These are phyloP conservation scores for Uropetala carovei DNA, from an alignment of 2,888 invertebrate genomes.

Conservation along the genomic window DNA sequence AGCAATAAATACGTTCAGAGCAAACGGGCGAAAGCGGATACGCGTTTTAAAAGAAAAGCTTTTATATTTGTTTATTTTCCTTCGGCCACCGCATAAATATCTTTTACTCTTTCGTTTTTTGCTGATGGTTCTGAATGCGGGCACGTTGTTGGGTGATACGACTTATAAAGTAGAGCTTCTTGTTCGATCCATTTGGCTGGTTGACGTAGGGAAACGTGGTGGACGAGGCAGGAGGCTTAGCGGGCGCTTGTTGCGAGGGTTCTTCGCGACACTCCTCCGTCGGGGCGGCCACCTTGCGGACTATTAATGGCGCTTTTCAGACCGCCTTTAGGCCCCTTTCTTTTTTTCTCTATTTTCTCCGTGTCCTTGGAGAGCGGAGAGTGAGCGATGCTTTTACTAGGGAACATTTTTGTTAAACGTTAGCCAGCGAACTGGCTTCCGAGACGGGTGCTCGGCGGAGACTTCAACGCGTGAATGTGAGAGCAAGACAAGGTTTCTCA, in stretches of 20 bases:
- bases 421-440: not conserved
- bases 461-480: not conserved
- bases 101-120: not conserved
- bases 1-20: not conserved
- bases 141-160: not conserved
- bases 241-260: not conserved
- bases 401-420: constrained; percentile 12
- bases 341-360: not conserved
- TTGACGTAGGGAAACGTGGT: not conserved
- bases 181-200: not conserved
- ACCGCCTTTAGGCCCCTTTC: not conserved
- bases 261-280: not conserved
- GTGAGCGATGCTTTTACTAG: constrained; percentile 22
- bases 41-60: not conserved
- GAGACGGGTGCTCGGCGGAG: not conserved
- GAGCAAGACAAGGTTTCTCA: not conserved
- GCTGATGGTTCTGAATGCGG: not conserved
- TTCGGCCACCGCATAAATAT: not conserved
- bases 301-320: not conserved
- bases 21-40: constrained; percentile 21
- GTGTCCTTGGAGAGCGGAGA: not conserved
- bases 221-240: not conserved
- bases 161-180: not conserved
- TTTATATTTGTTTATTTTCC: not conserved
- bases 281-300: not conserved